These are phyloP conservation scores for Scaptomyza montana DNA, from an alignment of 1,140 invertebrate species.

Conservation along the genomic window DNA sequence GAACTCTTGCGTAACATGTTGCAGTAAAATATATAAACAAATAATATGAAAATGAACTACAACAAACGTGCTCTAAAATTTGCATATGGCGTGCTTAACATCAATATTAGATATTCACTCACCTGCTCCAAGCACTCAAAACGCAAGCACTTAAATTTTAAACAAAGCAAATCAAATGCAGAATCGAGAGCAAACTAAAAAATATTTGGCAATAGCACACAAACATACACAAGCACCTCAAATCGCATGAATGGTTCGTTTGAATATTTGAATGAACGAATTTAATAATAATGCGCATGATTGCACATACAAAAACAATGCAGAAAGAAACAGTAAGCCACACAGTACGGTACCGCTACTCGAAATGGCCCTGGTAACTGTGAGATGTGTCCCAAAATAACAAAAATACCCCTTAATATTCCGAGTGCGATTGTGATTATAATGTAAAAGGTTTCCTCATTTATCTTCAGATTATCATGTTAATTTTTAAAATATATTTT, in stretches of 20 bases:
- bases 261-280: conserved; percentile 42
- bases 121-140: conserved; percentile 8
- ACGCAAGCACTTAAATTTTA: background rate
- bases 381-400: conserved; percentile 23
- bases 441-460: conserved; percentile 43
- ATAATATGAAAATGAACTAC: background rate
- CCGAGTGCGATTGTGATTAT: conserved; percentile 34
- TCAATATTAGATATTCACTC: conserved; percentile 1
- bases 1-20: background rate
- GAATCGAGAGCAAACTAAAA: conserved; percentile 21
- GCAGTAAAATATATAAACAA: background rate
- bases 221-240: conserved; percentile 9
- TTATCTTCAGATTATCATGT: conserved; percentile 55
- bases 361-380: conserved; percentile 22
- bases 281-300: conserved; percentile 69
- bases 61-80: background rate
- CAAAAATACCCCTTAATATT: conserved; percentile 25
- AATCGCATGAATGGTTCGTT: conserved; percentile 62
- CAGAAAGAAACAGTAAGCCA: conserved; percentile 22
- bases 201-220: conserved; percentile 22
- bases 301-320: conserved; percentile 52
- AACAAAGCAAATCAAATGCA: conserved; percentile 9
- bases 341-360: conserved; percentile 10
- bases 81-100: conserved; percentile 1
- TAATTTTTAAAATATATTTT: conserved; percentile 48